Evolutionary conservation across 2,888 invertebrate species (phyloP), one percentile per base, ranked within the genome.

Genomic region (Conistra vaccinii): DNA sequence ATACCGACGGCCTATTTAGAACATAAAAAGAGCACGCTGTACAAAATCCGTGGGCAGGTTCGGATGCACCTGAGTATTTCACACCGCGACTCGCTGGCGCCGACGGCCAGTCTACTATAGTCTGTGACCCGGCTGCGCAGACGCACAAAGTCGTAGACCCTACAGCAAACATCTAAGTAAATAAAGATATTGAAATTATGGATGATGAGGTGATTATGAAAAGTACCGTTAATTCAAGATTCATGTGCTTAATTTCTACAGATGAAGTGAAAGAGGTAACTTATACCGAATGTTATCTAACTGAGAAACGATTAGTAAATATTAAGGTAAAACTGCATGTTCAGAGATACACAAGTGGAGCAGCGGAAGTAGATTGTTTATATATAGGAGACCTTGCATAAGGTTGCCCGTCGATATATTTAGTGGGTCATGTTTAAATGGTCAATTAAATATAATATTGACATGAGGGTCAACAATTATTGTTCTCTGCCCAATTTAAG

Each of bases 51-150:
- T 93, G 95, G 96, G 95, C 96, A 96, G 96, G 96, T 96, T 95
- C 93, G 95, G 96, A 97, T 97, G 97, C 97, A 97, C 97, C 97
- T 97, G 97, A 97, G 97, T 97, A 97, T 97, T 97, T 97, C 96
- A 96, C 96, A 92, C 94, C 93, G 97, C 97, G 97, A 96, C 97
- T 96, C 93, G 93, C 94, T 96, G 97, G 97, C 97, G 97, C 97
- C 97, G 96, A 93, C 92, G 89, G 91, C 91, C 90, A 89, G 92
- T 92, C 92, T 93, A 89, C 92, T 91, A 89, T 90, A 90, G 91
- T 90, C 91, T 90, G 89, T 91, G 91, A 91, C 90, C 90, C 89
- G 88, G 72, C 72, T 67, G 63, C 80, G 85, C 70, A 90, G 90
- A 83, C 51, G 35, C 79, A 84, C 2, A 45, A 86, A 84, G 7